phyloP scores from a whole-genome alignment of 2,888 invertebrate species.

The Agrotis ipsilon region DNA sequence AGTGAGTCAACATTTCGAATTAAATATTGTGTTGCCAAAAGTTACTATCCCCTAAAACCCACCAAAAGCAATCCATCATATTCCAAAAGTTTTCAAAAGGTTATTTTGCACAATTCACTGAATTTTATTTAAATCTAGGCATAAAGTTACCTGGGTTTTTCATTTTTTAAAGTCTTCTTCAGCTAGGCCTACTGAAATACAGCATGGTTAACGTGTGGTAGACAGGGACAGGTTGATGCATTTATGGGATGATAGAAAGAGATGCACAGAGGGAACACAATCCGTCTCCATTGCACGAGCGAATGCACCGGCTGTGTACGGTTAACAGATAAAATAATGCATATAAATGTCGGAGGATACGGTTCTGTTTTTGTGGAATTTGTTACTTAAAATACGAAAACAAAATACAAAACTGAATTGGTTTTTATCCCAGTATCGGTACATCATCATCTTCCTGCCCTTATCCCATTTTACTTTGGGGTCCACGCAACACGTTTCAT shows the following conservation, averaged over 20 bases:
- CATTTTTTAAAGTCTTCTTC: constrained; percentile 56
- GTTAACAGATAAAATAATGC: constrained; percentile 58
- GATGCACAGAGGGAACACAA: constrained; percentile 70
- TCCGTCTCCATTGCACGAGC: constrained; percentile 80
- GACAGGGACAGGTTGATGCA: constrained; percentile 66
- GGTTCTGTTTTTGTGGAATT: constrained; percentile 9
- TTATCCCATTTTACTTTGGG: too few species aligned
- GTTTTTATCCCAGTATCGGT: background rate
- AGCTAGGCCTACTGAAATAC: constrained; percentile 60
- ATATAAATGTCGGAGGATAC: constrained; percentile 19
- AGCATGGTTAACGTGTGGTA: constrained; percentile 59
- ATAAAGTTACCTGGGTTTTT: constrained; percentile 40
- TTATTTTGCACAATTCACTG: constrained; percentile 9
- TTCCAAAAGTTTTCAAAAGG: constrained; percentile 10
- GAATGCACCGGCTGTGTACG: constrained; percentile 80
- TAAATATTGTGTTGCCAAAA: constrained; percentile 8
- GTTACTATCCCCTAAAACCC: constrained; percentile 8
- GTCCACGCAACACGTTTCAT: too few species aligned
- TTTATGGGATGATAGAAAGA: constrained; percentile 66
- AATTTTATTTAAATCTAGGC: constrained; percentile 35
- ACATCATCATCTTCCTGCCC: too few species aligned
- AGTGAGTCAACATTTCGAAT: background rate
- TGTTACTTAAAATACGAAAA: background rate
- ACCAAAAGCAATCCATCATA: constrained; percentile 30
- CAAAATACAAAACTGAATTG: background rate